A percentile compares a stretch with the other conserved stretches of the same genome.
Evolutionary conservation across 2,797 vertebrate species (phyloP).

Genomic region (Lacerta viridis): DNA sequence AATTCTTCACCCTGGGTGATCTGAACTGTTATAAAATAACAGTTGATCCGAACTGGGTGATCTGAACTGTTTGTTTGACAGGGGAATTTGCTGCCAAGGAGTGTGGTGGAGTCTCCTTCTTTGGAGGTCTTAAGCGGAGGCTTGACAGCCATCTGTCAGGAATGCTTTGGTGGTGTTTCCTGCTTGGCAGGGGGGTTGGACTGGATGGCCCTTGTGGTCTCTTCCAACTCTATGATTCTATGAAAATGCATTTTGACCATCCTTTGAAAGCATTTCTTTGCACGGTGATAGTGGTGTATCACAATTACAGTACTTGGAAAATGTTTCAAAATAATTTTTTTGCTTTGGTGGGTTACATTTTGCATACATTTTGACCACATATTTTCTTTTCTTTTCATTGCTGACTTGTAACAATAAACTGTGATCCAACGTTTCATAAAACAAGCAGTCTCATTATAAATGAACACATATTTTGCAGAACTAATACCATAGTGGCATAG

Average conservation of each 20-base stretch:
- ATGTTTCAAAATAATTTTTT: not conserved
- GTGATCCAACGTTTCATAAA: constrained; percentile 4
- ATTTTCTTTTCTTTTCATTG: constrained; percentile 6
- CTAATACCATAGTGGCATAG: constrained; percentile 16
- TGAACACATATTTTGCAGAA: constrained; percentile 15
- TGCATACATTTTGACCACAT: not conserved
- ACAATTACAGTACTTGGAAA: not conserved
- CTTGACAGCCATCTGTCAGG: too few species aligned
- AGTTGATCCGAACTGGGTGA: too few species aligned
- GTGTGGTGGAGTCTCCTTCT: too few species aligned
- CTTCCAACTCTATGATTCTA: too few species aligned
- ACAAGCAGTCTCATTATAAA: constrained; percentile 21
- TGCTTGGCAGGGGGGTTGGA: too few species aligned
- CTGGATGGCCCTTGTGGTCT: too few species aligned
- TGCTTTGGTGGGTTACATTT: not conserved
- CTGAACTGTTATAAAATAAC: not conserved
- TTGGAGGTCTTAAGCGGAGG: too few species aligned
- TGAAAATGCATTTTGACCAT: too few species aligned
- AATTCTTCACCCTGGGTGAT: not conserved
- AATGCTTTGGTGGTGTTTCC: too few species aligned
- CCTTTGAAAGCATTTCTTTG: not conserved
- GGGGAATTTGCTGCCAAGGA: too few species aligned
- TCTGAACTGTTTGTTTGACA: too few species aligned
- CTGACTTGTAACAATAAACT: not conserved
- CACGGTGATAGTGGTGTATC: not conserved